Percentiles rank a stretch among this genome's conserved stretches.
These are phyloP conservation scores for Ophioderma brevispina DNA, from an alignment of 35 echinoderm and acorn worm genomes.

Conservation along the genomic window DNA sequence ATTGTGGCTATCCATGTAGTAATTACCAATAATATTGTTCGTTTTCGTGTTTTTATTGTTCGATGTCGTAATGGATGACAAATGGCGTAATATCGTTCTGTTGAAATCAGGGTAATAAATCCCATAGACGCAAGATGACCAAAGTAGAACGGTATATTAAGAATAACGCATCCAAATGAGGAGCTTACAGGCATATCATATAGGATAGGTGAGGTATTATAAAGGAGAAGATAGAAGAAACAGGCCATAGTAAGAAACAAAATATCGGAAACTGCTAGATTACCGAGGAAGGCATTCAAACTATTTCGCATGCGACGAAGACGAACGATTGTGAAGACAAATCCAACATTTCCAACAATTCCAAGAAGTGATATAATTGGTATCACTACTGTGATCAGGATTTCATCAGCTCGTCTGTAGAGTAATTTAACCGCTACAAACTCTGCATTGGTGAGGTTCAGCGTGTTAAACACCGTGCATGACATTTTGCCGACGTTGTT, in stretches of 20 bases:
- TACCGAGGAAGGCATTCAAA: background rate
- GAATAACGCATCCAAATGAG: background rate
- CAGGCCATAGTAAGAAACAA: background rate
- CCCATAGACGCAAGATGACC: background rate
- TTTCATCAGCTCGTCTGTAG: background rate
- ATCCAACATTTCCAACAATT: background rate
- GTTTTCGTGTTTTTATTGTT: slow-evolving; percentile 3
- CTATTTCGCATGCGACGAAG: background rate
- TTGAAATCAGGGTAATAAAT: slow-evolving; percentile 15
- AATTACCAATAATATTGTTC: slow-evolving; percentile 17
- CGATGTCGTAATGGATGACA: slow-evolving; percentile 57
- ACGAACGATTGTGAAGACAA: background rate
- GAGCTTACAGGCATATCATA: background rate
- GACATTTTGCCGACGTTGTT: no score
- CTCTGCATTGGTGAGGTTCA: background rate
- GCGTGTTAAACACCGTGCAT: background rate
- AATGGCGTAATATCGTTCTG: slow-evolving; percentile 64
- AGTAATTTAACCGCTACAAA: background rate
- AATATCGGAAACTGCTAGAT: background rate
- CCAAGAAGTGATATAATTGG: background rate
- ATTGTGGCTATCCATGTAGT: slow-evolving; percentile 21
- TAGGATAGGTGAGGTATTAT: background rate
- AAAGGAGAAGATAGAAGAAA: background rate
- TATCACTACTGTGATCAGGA: background rate
- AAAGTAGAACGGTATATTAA: slow-evolving; percentile 33